These are phyloP conservation scores for Aphyosemion australe DNA, from an alignment of 2,113 vertebrate species.

Conservation along the genomic window DNA sequence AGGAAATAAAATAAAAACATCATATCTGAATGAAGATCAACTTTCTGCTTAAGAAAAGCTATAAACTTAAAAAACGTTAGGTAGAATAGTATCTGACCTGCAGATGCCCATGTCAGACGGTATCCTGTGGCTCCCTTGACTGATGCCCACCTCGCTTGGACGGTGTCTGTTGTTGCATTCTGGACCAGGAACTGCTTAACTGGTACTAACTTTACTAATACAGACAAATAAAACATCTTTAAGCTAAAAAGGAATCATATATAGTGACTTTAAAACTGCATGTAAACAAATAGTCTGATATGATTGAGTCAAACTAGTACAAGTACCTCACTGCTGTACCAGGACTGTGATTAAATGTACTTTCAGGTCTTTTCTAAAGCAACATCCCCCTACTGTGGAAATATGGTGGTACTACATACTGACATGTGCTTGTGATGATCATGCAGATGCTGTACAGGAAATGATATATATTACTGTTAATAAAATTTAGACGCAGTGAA, in stretches of 20 bases:
- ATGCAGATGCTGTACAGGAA: background rate
- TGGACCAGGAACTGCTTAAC: slow-evolving; percentile 83
- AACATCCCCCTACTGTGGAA: slow-evolving; percentile 53
- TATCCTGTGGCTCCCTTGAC: slow-evolving; percentile 87
- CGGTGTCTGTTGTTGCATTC: slow-evolving; percentile 85
- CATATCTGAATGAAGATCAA: background rate
- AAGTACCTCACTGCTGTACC: background rate
- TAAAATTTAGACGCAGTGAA: background rate
- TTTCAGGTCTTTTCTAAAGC: slow-evolving; percentile 8
- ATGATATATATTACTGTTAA: background rate
- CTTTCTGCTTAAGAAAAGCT: background rate
- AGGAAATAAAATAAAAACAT: background rate
- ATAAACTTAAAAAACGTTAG: background rate
- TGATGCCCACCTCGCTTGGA: slow-evolving; percentile 83
- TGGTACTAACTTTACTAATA: slow-evolving; percentile 84
- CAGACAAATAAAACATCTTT: slow-evolving; percentile 12
- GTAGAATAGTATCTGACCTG: slow-evolving; percentile 70
- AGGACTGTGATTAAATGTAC: background rate
- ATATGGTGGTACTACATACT: slow-evolving; percentile 31
- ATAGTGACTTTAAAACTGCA: too few relatives aligned
- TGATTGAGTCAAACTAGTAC: background rate
- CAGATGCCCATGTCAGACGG: slow-evolving; percentile 86
- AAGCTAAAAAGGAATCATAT: too few relatives aligned
- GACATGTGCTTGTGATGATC: background rate
- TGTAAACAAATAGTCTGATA: too few relatives aligned